Evolutionary conservation across 2,888 invertebrate species (phyloP).

Genomic region (Philhelius pedissequus): DNA sequence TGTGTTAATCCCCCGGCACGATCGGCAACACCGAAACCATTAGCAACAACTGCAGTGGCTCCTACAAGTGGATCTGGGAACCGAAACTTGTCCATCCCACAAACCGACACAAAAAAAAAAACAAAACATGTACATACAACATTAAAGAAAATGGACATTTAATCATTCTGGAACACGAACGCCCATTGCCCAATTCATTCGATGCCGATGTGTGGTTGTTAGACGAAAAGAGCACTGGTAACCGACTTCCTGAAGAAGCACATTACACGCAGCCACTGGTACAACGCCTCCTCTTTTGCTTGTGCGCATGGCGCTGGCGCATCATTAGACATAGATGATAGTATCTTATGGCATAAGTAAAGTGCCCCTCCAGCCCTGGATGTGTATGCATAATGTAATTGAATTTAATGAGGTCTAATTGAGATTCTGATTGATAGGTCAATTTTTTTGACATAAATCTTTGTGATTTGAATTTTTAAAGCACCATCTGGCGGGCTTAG

Average conservation of each 20-base stretch:
- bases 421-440: conserved; percentile 69
- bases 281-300: conserved; percentile 13
- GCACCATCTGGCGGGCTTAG: conserved; percentile 21
- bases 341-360: conserved; percentile 6
- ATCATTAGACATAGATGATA: conserved; percentile 48
- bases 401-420: conserved; percentile 69
- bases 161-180: conserved; percentile 64
- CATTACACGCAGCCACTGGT: conserved; percentile 30
- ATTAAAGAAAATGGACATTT: conserved; percentile 63
- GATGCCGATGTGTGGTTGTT: not conserved
- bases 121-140: conserved; percentile 39
- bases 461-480: not conserved
- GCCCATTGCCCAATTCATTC: conserved; percentile 38
- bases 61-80: not conserved
- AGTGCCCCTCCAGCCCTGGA: conserved; percentile 8
- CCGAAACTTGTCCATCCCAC: conserved; percentile 1
- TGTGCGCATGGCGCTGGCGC: too few species aligned
- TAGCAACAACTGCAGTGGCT: conserved; percentile 20
- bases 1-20: conserved; percentile 33
- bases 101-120: not conserved
- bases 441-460: conserved; percentile 61
- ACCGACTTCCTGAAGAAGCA: conserved; percentile 58
- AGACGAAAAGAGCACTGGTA: conserved; percentile 7
- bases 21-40: conserved; percentile 52
- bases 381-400: conserved; percentile 51